A percentile compares a stretch with the other conserved stretches of the same genome.
Evolutionary conservation across 2,113 vertebrate genomes (phyloP).

Genomic region (Eulemur macaco): DNA sequence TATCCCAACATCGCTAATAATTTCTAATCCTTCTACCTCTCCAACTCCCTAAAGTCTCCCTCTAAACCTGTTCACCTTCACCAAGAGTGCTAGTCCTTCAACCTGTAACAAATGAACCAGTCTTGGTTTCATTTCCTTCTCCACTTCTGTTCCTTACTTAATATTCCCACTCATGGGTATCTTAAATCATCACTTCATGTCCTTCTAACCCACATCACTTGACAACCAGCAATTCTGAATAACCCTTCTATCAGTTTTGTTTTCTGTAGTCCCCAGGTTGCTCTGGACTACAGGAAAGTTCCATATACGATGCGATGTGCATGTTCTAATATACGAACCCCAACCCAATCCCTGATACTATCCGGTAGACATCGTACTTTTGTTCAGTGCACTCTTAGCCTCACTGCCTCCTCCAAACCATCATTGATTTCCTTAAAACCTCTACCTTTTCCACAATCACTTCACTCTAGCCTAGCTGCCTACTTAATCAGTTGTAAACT

Average conservation of each 20-base stretch:
- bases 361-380: not conserved
- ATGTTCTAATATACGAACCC: not conserved
- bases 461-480: not conserved
- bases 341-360: not conserved
- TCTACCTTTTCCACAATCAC: not conserved
- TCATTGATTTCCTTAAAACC: not conserved
- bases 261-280: not conserved
- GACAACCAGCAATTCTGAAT: not conserved
- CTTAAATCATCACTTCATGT: not conserved
- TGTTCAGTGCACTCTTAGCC: not conserved
- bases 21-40: not conserved
- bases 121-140: not conserved
- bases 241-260: not conserved
- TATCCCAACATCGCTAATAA: not conserved
- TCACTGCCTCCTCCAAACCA: not conserved
- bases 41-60: not conserved
- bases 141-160: not conserved
- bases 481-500: no score
- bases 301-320: fast-evolving
- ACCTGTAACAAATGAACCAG: not conserved
- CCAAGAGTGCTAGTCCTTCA: not conserved
- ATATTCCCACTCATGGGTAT: not conserved
- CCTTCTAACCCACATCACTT: not conserved
- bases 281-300: not conserved
- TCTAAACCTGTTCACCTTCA: not conserved